phyloP scores from a whole-genome alignment of 2,888 invertebrate species.

The Brachypterus glaber region DNA sequence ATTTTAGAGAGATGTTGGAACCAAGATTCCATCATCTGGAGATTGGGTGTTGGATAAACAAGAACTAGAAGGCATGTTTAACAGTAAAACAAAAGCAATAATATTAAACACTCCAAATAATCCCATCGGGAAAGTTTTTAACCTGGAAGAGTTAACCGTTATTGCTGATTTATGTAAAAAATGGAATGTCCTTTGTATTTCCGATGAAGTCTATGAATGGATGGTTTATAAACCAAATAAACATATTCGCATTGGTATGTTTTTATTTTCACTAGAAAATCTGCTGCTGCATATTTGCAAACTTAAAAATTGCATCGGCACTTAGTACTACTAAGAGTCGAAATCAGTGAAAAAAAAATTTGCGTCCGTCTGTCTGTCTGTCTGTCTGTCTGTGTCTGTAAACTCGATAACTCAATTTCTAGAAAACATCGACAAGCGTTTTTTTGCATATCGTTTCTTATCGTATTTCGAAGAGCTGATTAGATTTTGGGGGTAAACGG shows the following conservation, averaged over 20 bases:
- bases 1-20: slow-evolving; percentile 27
- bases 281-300: too few relatives aligned
- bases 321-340: too few relatives aligned
- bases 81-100: slow-evolving; percentile 81
- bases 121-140: slow-evolving; percentile 88
- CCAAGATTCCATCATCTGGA: slow-evolving; percentile 52
- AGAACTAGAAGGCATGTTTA: slow-evolving; percentile 75
- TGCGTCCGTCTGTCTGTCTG: too few relatives aligned
- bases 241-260: slow-evolving; percentile 81
- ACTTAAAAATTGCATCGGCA: too few relatives aligned
- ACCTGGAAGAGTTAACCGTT: slow-evolving; percentile 54
- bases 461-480: too few relatives aligned
- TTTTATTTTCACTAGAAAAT: too few relatives aligned
- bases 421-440: too few relatives aligned
- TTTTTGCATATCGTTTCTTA: too few relatives aligned
- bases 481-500: too few relatives aligned
- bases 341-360: too few relatives aligned
- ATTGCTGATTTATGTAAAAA: slow-evolving; percentile 87
- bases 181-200: slow-evolving; percentile 82
- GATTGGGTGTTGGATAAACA: slow-evolving; percentile 84
- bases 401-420: too few relatives aligned
- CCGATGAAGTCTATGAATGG: slow-evolving; percentile 99
- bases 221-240: slow-evolving; percentile 74
- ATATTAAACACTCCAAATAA: slow-evolving; percentile 98
- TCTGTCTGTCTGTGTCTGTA: too few relatives aligned